phyloP scores from a whole-genome alignment of 2,888 invertebrate genomes.

The Agrotis exclamationis region DNA sequence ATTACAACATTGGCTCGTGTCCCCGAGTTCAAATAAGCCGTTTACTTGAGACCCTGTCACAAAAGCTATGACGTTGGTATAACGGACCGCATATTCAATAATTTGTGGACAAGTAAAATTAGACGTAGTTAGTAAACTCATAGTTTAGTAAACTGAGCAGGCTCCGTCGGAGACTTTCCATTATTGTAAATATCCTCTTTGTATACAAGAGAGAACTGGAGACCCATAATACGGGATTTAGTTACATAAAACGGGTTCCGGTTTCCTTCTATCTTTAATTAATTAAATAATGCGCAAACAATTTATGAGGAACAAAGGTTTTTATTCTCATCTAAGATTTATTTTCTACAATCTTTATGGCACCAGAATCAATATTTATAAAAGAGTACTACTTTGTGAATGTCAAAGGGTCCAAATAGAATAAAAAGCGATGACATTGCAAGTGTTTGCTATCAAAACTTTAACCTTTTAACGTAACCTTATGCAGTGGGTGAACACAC shows the following conservation, averaged over 20 bases:
- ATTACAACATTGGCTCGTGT: constrained; percentile 61
- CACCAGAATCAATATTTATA: constrained; percentile 2
- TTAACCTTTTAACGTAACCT: constrained; percentile 65
- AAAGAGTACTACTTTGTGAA: constrained; percentile 13
- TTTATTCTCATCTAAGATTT: background rate
- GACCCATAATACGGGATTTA: constrained; percentile 1
- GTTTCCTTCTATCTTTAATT: constrained; percentile 11
- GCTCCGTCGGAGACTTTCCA: background rate
- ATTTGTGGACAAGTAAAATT: constrained; percentile 34
- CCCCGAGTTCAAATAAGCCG: constrained; percentile 40
- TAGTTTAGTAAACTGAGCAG: constrained; percentile 14
- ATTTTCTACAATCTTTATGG: background rate
- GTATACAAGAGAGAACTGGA: constrained; percentile 15
- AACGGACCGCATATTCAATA: constrained; percentile 28
- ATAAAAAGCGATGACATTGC: constrained; percentile 60
- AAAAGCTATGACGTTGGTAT: constrained; percentile 32
- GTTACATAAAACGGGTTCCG: background rate
- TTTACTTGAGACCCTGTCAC: constrained; percentile 42
- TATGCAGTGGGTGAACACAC: constrained; percentile 64
- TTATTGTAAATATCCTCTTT: constrained; percentile 26
- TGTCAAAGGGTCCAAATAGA: constrained; percentile 28
- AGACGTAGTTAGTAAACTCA: constrained; percentile 8
- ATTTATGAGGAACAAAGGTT: background rate
- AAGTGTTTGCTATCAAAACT: constrained; percentile 65
- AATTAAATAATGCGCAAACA: constrained; percentile 8